A percentile compares a stretch with the other conserved stretches of the same genome.
These are phyloP conservation scores for Perca schrenkii DNA, from an alignment of 2,113 vertebrate species.

Conservation along the genomic window DNA sequence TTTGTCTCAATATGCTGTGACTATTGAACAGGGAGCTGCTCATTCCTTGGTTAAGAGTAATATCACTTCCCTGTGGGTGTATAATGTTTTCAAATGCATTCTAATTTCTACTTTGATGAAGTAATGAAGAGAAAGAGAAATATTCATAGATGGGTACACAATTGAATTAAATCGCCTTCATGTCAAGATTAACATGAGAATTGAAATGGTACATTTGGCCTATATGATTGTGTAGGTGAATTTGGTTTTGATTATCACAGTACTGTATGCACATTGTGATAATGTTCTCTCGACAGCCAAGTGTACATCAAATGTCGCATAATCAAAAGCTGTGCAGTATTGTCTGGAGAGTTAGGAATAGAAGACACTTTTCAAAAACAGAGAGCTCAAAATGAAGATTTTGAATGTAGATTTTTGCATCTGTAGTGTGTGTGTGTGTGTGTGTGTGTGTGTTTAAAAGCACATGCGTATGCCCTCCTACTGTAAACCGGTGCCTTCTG, in stretches of 20 bases:
- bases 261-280: neutral
- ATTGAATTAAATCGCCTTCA: constrained; percentile 1
- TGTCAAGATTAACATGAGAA: neutral
- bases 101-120: neutral
- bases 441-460: neutral
- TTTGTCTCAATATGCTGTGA: neutral
- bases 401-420: neutral
- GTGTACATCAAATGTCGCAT: neutral
- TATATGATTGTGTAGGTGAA: neutral
- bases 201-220: neutral
- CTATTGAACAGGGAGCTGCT: neutral
- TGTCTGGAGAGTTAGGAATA: neutral
- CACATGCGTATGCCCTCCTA: constrained; percentile 7
- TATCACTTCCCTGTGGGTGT: neutral
- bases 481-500: constrained; percentile 33
- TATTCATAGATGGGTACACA: neutral
- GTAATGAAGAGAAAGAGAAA: neutral
- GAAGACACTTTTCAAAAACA: neutral
- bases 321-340: neutral
- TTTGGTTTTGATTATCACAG: constrained; percentile 1
- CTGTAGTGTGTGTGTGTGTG: neutral
- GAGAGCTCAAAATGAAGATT: neutral
- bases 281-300: neutral
- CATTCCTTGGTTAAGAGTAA: neutral
- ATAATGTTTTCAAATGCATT: neutral